Base-by-base conservation (phyloP, 2,888 invertebrate genomes). In the Bibio marci region DNA sequence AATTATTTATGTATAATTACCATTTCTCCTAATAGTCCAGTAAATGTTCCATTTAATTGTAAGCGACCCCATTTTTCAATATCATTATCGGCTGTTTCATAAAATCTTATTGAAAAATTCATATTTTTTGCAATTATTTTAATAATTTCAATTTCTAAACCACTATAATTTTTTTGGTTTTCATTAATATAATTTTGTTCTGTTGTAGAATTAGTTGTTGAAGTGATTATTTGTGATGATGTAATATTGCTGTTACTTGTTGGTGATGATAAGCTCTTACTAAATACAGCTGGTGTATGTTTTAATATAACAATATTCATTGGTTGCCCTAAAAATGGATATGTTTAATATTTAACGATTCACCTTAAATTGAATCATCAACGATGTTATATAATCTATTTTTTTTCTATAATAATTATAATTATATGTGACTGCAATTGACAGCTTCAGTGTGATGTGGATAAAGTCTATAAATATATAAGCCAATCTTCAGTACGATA, bases 21-120 rank as follows among this genome's bases (percentile, higher is more conserved):
- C 63, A 81, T 74, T 63, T 85, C 81, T 0, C 79, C 80, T 32
- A 83, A 61, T 1, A 85, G 62, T 0, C 85, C 83, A 6, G 76
- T 72, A 47, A 69, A 78, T 1, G 72, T 70, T 0, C 75, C 76
- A 50, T 81, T 80, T 2, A 65, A 49, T 41, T 66, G 64, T 43
- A 62, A 65, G 40, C 64, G 63, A 3, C 82, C 83, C 83, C 81
- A 83, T 51, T 73, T 70, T 43, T 77, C 70, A 0, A 51, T 51
- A 7, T 70, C 69, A 1, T 70, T 65, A 48, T 76, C 71, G 10
- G 55, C 48, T 0, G 78, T 68, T 52, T 76, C 73, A 49, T 82
- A 85, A 35, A 82, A 64, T 32, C 65, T 57, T 0, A 76, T 71
- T 43, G 64, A 60, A 52, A 86, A 86, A 49, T 82, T 81, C 69